These are phyloP conservation scores for Camelus bactrianus DNA, from an alignment of 2,113 vertebrate species.

Conservation along the genomic window DNA sequence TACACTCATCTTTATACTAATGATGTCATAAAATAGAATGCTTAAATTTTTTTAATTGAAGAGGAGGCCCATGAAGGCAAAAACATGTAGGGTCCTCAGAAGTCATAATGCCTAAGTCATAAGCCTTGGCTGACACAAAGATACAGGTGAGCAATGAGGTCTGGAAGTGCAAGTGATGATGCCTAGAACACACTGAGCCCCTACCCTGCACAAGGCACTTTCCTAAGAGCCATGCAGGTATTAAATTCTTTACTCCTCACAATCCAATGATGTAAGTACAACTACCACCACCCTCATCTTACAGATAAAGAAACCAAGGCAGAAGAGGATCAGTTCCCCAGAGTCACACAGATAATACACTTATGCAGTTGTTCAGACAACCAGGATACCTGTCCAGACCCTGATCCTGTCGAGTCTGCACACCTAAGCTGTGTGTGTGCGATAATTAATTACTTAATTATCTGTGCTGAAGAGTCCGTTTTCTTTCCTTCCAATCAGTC, in stretches of 20 bases:
- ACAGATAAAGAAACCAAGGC: background rate
- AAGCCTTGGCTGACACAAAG: background rate
- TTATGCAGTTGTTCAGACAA: background rate
- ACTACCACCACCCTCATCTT: background rate
- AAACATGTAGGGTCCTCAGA: background rate
- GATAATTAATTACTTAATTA: background rate
- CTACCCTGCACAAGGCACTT: background rate
- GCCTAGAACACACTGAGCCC: background rate
- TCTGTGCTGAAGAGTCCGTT: background rate
- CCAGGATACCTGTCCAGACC: background rate
- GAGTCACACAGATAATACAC: background rate
- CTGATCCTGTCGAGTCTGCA: background rate
- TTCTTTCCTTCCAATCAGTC: background rate
- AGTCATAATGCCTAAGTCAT: background rate
- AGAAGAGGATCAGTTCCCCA: background rate
- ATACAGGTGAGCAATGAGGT: background rate
- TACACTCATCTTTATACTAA: background rate
- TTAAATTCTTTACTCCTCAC: background rate
- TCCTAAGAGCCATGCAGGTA: background rate
- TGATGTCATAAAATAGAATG: background rate
- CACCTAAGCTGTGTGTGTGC: too few relatives aligned
- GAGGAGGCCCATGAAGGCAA: background rate
- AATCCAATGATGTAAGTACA: background rate
- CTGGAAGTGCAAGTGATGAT: background rate
- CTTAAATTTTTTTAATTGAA: background rate